Conservation (phyloP, 2,113 vertebrate genomes). For the Onychostoma macrolepis region DNA sequence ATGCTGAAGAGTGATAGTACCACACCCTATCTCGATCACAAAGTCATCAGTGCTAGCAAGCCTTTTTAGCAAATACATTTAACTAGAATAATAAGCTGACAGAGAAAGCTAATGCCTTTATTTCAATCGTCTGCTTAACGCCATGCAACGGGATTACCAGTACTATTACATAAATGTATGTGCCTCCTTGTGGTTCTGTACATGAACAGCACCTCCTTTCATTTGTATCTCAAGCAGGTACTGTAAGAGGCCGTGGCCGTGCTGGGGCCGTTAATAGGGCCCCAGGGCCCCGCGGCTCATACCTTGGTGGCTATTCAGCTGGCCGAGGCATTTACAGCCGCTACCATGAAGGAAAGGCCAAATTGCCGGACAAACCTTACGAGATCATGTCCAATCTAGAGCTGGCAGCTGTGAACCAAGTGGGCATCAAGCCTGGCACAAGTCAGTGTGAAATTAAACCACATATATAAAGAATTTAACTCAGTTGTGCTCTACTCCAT, state of each 20-base stretch:
- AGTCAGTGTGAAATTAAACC: constrained; percentile 84
- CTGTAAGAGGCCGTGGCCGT: constrained; percentile 95
- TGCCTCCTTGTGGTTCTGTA: constrained; percentile 1
- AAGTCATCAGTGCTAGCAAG: background rate
- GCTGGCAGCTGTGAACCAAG: constrained; percentile 88
- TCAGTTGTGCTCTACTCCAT: constrained; percentile 31
- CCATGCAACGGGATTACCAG: background rate
- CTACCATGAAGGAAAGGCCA: constrained; percentile 98
- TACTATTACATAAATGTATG: background rate
- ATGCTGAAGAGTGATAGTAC: background rate
- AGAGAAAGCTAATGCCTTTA: background rate
- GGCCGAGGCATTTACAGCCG: constrained; percentile 99
- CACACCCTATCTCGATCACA: background rate
- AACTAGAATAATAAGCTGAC: background rate
- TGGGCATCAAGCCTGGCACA: constrained; percentile 95
- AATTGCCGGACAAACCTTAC: constrained; percentile 91
- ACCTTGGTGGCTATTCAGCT: constrained; percentile 98
- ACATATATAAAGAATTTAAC: constrained; percentile 4
- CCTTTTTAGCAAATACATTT: background rate
- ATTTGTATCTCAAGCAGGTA: constrained; percentile 95
- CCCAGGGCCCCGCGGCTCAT: constrained; percentile 93
- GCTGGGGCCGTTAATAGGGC: constrained; percentile 91
- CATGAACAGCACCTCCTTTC: constrained; percentile 58
- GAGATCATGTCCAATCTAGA: constrained; percentile 95
- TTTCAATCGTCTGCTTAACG: background rate